Conservation (phyloP, 2,888 invertebrate species). For the Amiota minor region DNA sequence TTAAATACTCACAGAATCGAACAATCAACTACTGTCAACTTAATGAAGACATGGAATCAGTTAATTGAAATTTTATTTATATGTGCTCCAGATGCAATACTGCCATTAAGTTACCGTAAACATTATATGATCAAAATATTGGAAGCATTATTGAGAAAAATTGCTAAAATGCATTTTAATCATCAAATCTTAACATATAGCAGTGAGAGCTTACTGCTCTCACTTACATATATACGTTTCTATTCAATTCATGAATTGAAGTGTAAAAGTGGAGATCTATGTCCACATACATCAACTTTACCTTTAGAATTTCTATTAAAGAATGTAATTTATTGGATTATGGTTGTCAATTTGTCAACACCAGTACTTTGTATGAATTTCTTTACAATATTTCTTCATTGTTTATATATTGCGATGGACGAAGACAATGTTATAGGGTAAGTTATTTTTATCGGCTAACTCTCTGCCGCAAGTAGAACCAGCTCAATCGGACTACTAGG, state of each 20-base stretch:
- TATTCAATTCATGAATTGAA: conserved; percentile 76
- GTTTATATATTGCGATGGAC: conserved; percentile 81
- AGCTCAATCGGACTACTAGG: too few species aligned
- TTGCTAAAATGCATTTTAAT: conserved; percentile 80
- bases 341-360: conserved; percentile 84
- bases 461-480: too few species aligned
- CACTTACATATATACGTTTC: conserved; percentile 84
- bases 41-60: conserved; percentile 93
- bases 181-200: conserved; percentile 85
- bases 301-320: conserved; percentile 77
- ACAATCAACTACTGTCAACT: conserved; percentile 82
- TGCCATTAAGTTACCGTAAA: conserved; percentile 76
- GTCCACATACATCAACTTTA: not conserved
- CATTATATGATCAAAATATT: conserved; percentile 54
- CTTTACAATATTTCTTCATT: conserved; percentile 88
- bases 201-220: conserved; percentile 85
- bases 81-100: conserved; percentile 83
- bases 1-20: conserved; percentile 83
- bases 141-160: conserved; percentile 77
- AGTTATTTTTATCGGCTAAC: too few species aligned
- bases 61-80: conserved; percentile 86
- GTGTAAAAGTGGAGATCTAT: conserved; percentile 37
- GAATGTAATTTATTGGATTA: conserved; percentile 87
- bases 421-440: conserved; percentile 35
- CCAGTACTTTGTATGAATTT: conserved; percentile 90